phyloP scores from a whole-genome alignment of 37 sponge, comb jelly and placozoan species.

The Agelas oroides region DNA sequence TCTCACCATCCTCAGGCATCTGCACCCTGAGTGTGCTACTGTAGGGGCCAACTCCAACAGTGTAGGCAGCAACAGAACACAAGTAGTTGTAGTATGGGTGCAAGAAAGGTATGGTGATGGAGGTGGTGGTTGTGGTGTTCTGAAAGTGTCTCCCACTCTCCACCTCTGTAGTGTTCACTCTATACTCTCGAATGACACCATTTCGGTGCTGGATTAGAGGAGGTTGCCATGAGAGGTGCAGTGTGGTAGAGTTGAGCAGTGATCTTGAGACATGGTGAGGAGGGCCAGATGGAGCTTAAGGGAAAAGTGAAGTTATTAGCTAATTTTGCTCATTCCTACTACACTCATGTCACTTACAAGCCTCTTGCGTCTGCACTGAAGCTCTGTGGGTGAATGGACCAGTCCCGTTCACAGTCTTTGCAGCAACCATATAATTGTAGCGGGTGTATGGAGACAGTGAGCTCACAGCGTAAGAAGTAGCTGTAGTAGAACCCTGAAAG shows the following conservation, averaged over 20 bases:
- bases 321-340: neutral
- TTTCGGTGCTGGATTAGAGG: constrained; percentile 6
- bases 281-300: constrained; percentile 18
- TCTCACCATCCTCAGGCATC: constrained; percentile 33
- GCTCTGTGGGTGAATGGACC: neutral
- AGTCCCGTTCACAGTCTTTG: neutral
- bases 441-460: constrained; percentile 11
- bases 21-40: neutral
- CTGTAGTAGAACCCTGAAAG: too few relatives aligned
- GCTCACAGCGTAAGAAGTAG: neutral
- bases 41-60: constrained; percentile 30
- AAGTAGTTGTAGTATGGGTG: constrained; percentile 36
- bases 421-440: constrained; percentile 19
- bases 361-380: too few relatives aligned
- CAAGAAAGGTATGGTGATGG: constrained; percentile 2
- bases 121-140: neutral
- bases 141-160: constrained; percentile 4
- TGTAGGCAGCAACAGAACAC: constrained; percentile 30
- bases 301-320: too few relatives aligned
- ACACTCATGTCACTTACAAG: too few relatives aligned
- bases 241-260: neutral
- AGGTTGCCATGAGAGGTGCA: constrained; percentile 24
- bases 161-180: constrained; percentile 23
- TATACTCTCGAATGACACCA: constrained; percentile 46
- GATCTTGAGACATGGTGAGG: constrained; percentile 12